Evolutionary conservation across 1,140 invertebrate species (phyloP), one percentile per base, ranked within the genome.

Genomic region (Drosophila baimaii): DNA sequence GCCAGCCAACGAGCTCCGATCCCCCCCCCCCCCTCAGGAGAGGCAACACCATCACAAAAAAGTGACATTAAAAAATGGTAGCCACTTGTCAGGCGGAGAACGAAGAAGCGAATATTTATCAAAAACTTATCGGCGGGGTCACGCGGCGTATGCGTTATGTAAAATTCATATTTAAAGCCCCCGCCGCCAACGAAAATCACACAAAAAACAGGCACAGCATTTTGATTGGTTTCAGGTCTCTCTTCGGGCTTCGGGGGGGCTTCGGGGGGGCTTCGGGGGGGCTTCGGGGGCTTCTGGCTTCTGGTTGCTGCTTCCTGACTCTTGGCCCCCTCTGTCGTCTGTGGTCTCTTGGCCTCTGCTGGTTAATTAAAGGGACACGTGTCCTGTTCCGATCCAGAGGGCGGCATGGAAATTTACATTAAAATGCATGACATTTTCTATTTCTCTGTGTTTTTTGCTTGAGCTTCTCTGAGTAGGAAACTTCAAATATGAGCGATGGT

Each of bases 1-100:
- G 56, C n/a, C n/a, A 15, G 15, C 29, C n/a, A 10, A 29, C 35
- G 43, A 17, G 21, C 31, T 27, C 17, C 39, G 65, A 46, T 25
- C 41, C 13, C 33, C 47, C 4, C 27, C n/a, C 15, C 9, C 19
- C 5, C 12, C 9, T 8, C 15, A 15, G 13, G 39, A 39, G 15
- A 44, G 19, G 35, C 29, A n/a, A n/a, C 21, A 43, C 65, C 59
- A 49, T 54, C 81, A 79, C 79, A 86, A 77, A 86, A 86, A 86
- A 88, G 82, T 88, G 82, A 88, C 82, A 86, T 88, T 86, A 88
- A 86, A 86, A 86, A 86, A 86, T 86, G 79, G 65, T 88, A 72
- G 77, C 79, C 83, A 86, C 82, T 86, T 86, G 75, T 86, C 82
- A 86, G 81, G 41, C 41, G 41, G 15, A 29, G 10, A 13, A 21